Base-by-base conservation (phyloP, 2,113 vertebrate species). In the Salvelinus alpinus region DNA sequence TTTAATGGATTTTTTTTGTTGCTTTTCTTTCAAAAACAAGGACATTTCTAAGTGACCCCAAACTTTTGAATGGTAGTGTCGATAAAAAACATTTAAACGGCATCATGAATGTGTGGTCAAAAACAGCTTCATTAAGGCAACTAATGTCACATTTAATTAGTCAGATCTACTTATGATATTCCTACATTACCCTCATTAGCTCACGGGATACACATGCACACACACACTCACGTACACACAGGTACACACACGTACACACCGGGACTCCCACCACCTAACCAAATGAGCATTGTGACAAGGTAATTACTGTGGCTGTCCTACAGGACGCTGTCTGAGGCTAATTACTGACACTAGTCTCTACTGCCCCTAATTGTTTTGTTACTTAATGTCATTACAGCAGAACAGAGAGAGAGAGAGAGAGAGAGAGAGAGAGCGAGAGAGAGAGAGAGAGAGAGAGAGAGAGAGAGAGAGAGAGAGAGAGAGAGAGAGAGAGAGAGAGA, bases 341-440 rank as follows among this genome's bases (percentile, higher is more conserved):
- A 69, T 75, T 75, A 34, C 27, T 14, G 48, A 47, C 18, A 24
- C 25, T 11, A 18, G 64, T 14, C 9, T 47, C 16, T 14, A 48
- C 16, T 54, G 51, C 14, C 54, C 16, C 18, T 51, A 12, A 65
- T 71, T 77, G 60, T 51, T 68, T 75, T n/a, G 68, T 65, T 44
- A 77, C 13, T 31, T 27, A 13, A 27, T 29, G 34, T 77, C 5
- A 77, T 48, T 71, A 77, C 34, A 72, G 8, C 13, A 13, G 34
- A 70, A 38, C 38, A 24, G 64, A 64, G 66, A 79, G 27, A 25
- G 16, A 34, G 64, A 78, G 48, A 34, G 54, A 70, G n/a, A 54
- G 48, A 70, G 66, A 57, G 64, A 44, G 8, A 64, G 69, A 67
- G 64, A 78, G 54, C 72, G 54, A 34, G 31, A 60, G 68, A 27